Percentiles rank a stretch among this genome's conserved stretches.
phyloP scores from a whole-genome alignment of 2,888 invertebrate species.

The Dasysyrphus albostriatus region DNA sequence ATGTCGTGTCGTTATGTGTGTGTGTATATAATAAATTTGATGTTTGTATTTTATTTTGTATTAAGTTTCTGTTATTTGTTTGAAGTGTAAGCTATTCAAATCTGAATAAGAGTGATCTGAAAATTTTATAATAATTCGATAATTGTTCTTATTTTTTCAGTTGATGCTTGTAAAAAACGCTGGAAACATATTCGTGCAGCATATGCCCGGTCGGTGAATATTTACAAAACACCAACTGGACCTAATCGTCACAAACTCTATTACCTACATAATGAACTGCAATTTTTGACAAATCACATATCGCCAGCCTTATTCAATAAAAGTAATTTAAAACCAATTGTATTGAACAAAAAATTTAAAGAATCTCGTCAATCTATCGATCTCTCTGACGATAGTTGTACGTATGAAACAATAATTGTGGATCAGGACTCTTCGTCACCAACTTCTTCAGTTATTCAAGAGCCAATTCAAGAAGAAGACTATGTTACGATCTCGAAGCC shows the following conservation, averaged over 20 bases:
- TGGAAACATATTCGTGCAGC: constrained; percentile 82
- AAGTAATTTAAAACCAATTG: constrained; percentile 30
- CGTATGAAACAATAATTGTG: constrained; percentile 27
- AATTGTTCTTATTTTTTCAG: constrained; percentile 69
- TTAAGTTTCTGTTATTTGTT: too few relatives aligned
- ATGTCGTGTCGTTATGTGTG: too few relatives aligned
- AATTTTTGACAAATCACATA: constrained; percentile 78
- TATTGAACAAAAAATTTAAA: constrained; percentile 31
- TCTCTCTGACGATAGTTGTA: constrained; percentile 38
- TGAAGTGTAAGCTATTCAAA: too few relatives aligned
- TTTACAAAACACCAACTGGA: constrained; percentile 78
- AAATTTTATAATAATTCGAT: neutral
- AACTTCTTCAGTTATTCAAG: neutral
- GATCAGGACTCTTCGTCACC: constrained; percentile 32
- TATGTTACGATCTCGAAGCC: neutral
- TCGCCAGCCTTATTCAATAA: constrained; percentile 76
- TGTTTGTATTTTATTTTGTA: too few relatives aligned
- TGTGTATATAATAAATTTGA: too few relatives aligned
- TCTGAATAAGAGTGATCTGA: too few relatives aligned
- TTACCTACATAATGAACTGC: constrained; percentile 77
- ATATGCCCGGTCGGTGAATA: constrained; percentile 81
- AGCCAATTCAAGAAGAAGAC: neutral
- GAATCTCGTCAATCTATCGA: constrained; percentile 31
- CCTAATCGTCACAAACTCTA: constrained; percentile 79
- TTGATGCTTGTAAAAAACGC: constrained; percentile 81